These are phyloP conservation scores for Spizaetus ornatus DNA, from an alignment of 2,113 vertebrate genomes.

Conservation along the genomic window DNA sequence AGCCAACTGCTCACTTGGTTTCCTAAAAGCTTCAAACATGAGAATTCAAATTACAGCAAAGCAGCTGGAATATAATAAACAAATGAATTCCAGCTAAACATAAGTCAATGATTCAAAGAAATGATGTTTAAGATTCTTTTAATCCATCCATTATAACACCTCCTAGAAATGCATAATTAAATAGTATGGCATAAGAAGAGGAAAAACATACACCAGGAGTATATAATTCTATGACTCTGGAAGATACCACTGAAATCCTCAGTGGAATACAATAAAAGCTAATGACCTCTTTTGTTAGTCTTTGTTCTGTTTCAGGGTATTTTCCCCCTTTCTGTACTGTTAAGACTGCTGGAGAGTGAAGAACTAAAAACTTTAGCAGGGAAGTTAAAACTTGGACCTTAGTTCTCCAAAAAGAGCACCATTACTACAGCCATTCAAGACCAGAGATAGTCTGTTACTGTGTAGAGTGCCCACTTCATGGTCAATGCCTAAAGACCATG, in stretches of 20 bases:
- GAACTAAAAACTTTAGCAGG: background rate
- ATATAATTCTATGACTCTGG: background rate
- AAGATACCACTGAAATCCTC: background rate
- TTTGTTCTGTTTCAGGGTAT: background rate
- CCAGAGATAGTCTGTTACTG: background rate
- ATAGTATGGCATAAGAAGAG: background rate
- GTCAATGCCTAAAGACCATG: background rate
- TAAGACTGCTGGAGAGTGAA: background rate
- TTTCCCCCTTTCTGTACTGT: background rate
- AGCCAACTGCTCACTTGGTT: background rate
- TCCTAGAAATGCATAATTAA: background rate
- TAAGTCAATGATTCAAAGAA: background rate
- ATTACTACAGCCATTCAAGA: background rate
- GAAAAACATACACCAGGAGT: background rate
- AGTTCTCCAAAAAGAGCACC: background rate
- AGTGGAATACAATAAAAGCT: background rate
- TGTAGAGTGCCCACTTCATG: fast-evolving
- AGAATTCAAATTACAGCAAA: background rate
- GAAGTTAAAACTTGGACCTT: background rate
- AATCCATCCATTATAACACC: background rate
- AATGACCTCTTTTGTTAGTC: background rate
- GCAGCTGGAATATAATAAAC: background rate
- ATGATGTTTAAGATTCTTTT: background rate
- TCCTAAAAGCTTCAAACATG: background rate
- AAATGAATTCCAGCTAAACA: background rate